A percentile compares a stretch with the other conserved stretches of the same genome.
phyloP scores from a whole-genome alignment of 2,888 invertebrate species.

The Drosophila neoperkinsi region DNA sequence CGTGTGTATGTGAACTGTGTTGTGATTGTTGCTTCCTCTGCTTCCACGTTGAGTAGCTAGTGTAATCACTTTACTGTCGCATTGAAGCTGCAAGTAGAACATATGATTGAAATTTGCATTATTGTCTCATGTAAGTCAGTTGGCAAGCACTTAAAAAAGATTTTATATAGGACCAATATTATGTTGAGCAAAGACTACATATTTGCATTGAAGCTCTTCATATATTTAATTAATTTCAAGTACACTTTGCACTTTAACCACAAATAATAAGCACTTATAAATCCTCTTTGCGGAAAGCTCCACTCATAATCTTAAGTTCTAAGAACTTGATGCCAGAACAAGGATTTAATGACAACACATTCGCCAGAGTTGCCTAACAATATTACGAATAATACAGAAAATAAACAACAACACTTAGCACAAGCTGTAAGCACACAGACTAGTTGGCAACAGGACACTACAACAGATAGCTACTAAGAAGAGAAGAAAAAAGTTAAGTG shows the following conservation, averaged over 20 bases:
- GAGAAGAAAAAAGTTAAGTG: conserved; percentile 34
- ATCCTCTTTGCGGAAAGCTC: not conserved
- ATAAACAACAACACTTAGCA: conserved; percentile 1
- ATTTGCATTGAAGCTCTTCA: not conserved
- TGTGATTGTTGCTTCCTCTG: conserved; percentile 17
- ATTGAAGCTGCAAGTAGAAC: conserved; percentile 42
- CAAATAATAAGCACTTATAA: not conserved
- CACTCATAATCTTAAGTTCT: not conserved
- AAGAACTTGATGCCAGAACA: not conserved
- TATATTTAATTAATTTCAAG: not conserved
- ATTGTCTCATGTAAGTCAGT: conserved; percentile 16
- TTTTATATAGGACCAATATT: not conserved
- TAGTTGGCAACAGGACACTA: not conserved
- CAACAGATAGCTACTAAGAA: not conserved
- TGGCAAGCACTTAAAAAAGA: not conserved
- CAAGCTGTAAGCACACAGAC: conserved; percentile 12
- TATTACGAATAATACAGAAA: not conserved
- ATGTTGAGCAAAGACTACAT: not conserved
- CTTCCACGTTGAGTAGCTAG: conserved; percentile 34
- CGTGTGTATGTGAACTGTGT: conserved; percentile 8
- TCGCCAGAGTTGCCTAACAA: not conserved
- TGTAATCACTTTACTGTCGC: conserved; percentile 45
- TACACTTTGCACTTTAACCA: not conserved
- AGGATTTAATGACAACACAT: not conserved
- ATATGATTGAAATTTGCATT: conserved; percentile 42